Conservation (phyloP, 2,797 vertebrate species). For the Sebastes matsubarae region DNA sequence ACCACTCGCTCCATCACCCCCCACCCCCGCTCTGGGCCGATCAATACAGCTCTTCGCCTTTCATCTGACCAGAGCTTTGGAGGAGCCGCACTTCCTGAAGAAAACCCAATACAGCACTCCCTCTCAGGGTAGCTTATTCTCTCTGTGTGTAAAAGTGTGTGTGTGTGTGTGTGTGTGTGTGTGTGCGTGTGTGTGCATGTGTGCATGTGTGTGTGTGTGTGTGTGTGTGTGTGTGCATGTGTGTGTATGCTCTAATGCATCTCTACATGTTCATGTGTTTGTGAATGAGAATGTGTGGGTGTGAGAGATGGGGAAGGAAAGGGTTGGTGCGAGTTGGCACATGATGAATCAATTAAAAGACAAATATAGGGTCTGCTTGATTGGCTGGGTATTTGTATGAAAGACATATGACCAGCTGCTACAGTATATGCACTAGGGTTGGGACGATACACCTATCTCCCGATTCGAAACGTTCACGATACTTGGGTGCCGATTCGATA, state of each 20-base stretch:
- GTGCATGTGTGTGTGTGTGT: neutral
- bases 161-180: neutral
- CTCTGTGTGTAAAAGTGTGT: slow-evolving; percentile 3
- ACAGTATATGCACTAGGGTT: neutral
- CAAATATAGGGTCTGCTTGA: slow-evolving; percentile 4
- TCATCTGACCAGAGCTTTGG: slow-evolving; percentile 85
- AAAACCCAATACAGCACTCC: slow-evolving; percentile 83
- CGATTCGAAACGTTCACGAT: rapidly evolving
- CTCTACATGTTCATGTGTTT: slow-evolving; percentile 49
- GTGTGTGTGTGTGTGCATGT: too few relatives aligned
- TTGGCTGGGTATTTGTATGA: slow-evolving; percentile 1
- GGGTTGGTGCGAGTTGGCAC: slow-evolving; percentile 1
- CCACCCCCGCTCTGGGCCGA: slow-evolving; percentile 64
- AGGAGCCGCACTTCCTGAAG: slow-evolving; percentile 84
- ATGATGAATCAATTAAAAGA: slow-evolving; percentile 38
- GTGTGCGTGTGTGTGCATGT: neutral
- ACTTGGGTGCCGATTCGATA: too few relatives aligned
- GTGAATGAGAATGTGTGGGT: slow-evolving; percentile 29
- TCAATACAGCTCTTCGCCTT: slow-evolving; percentile 86
- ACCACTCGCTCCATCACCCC: slow-evolving; percentile 22
- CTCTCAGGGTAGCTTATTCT: slow-evolving; percentile 67
- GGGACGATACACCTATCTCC: too few relatives aligned
- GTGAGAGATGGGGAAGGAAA: slow-evolving; percentile 6
- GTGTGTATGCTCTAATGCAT: neutral
- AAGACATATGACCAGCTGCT: neutral